Evolutionary conservation across 2,888 invertebrate species (phyloP).

Genomic region (Synergus umbraculus): DNA sequence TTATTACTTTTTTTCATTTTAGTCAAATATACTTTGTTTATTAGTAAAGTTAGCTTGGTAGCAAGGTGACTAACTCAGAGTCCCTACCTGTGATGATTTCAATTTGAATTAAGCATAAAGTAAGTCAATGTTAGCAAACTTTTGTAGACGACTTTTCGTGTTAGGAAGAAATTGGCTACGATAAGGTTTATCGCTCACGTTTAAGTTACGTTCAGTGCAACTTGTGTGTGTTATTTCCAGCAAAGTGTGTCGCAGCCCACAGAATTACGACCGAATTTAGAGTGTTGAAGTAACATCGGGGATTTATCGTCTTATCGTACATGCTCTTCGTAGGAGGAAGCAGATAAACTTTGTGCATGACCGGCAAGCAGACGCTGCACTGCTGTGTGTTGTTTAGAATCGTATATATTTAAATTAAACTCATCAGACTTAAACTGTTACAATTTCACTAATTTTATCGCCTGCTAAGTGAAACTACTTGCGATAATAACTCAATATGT

Average conservation of each 20-base stretch:
- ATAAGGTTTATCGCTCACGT: constrained; percentile 8
- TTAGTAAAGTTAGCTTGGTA: no score
- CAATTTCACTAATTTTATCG: neutral
- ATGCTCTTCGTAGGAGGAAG: neutral
- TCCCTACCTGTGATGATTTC: neutral
- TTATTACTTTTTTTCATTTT: neutral
- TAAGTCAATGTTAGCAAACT: neutral
- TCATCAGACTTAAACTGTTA: neutral
- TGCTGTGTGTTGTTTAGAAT: neutral
- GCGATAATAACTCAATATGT: no score
- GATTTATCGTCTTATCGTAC: neutral
- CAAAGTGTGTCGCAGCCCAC: neutral
- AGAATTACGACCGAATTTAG: neutral
- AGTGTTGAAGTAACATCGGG: neutral
- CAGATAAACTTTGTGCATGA: neutral
- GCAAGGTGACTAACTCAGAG: no score
- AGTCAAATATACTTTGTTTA: neutral
- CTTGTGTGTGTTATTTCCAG: neutral
- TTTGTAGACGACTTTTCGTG: constrained; percentile 4
- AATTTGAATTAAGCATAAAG: neutral
- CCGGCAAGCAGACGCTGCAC: neutral
- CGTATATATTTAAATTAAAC: neutral
- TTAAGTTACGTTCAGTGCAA: neutral
- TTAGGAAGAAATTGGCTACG: neutral
- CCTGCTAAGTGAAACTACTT: neutral